Evolutionary conservation across 2,113 vertebrate species (phyloP), one percentile per base, ranked within the genome.

Genomic region (Lota lota): DNA sequence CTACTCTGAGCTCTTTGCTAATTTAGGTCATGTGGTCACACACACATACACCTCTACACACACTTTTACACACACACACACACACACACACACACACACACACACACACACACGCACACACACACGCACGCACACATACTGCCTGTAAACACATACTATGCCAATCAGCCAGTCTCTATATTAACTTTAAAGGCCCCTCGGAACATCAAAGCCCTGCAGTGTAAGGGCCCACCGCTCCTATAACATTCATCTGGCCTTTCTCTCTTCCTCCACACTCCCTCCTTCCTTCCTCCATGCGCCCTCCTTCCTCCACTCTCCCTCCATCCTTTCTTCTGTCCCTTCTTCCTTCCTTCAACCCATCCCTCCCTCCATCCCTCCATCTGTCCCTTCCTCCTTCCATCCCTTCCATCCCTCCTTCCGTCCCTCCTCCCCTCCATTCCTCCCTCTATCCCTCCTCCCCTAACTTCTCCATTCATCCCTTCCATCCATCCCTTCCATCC

Each of bases 121-220:
- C 36, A 63, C 65, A 68, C 66, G 47, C 66, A 60, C 66, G 20
- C 18, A 61, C 33, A 61, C 57, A 61, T 20, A 68, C 8, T 47
- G 33, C 15, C 57, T 50, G 22, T 60, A 68, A 68, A 60, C 66
- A 61, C 56, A 68, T 68, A 33, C 22, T 57, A 68, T 50, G 16
- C 66, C 66, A 68, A 21, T 63, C 61, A 40, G 17, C n/a, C 63
- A 47, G 36, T 12, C 20, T 47, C 66, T 60, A 24, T 61, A 28
- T 18, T 15, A 22, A 24, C 59, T n/a, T 18, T 19, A 53, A 19
- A 20, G 36, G 67, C 12, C 57, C 57, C 19, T 22, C 54, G 15
- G 56, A 36, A 22, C 71, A 66, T 78, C 75, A 76, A 71, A 76
- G 69, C 64, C 11, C 68, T 40, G 69, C 53, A 70, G 73, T 67